These are phyloP conservation scores for Gryllus bimaculatus DNA, from an alignment of 1,140 invertebrate genomes.

Conservation along the genomic window DNA sequence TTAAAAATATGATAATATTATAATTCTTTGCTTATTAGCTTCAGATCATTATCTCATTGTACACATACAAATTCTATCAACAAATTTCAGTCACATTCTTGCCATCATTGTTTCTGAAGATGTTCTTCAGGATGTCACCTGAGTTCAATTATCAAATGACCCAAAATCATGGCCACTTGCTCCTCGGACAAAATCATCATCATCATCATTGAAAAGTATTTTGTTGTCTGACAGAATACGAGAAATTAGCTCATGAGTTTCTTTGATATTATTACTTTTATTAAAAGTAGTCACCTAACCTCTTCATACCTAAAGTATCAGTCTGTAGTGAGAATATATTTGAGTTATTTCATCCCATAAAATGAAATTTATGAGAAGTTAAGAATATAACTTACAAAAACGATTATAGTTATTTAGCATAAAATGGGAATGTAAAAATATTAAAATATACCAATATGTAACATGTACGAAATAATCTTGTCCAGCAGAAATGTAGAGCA, in stretches of 20 bases:
- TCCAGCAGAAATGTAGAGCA: background rate
- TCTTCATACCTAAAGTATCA: background rate
- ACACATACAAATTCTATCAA: background rate
- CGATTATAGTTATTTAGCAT: background rate
- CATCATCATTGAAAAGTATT: no score
- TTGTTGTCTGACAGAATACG: no score
- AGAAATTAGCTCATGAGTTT: no score
- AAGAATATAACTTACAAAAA: slow-evolving; percentile 6
- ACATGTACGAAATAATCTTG: background rate
- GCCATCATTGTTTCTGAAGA: no score
- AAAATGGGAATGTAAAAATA: background rate
- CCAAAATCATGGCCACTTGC: no score
- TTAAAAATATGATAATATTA: background rate
- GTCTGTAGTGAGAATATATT: background rate
- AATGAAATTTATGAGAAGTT: background rate
- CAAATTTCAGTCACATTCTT: background rate
- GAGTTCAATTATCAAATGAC: no score
- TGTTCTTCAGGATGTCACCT: no score
- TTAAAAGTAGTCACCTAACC: background rate
- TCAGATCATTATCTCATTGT: background rate
- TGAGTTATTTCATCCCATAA: background rate
- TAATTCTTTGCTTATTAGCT: background rate
- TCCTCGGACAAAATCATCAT: no score
- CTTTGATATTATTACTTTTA: no score
- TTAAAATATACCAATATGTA: slow-evolving; percentile 1